phyloP scores from a whole-genome alignment of 2,113 vertebrate species.

The Caloenas nicobarica region DNA sequence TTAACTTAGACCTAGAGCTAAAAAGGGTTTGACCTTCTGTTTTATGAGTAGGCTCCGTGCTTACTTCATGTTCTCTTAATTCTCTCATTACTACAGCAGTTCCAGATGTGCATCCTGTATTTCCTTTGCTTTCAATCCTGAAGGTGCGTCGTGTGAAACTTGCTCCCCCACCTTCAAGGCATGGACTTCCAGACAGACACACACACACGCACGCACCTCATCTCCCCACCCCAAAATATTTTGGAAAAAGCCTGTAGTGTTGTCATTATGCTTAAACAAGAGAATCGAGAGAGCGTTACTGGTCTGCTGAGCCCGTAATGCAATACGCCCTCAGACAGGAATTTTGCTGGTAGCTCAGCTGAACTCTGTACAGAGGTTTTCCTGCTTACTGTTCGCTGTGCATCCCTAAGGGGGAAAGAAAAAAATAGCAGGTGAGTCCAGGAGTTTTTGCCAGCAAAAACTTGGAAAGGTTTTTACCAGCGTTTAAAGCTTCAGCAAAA shows the following conservation, averaged over 20 bases:
- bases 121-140: not conserved
- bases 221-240: not conserved
- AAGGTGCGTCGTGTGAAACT: not conserved
- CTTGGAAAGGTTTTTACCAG: not conserved
- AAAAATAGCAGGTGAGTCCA: not conserved
- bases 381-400: not conserved
- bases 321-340: not conserved
- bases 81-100: not conserved
- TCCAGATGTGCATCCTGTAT: slow-evolving; percentile 23
- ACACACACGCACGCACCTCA: not conserved
- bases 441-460: not conserved
- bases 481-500: not conserved
- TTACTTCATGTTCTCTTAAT: not conserved
- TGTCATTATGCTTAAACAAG: not conserved
- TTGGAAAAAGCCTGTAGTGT: not conserved
- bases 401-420: not conserved
- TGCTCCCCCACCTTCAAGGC: not conserved
- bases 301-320: not conserved
- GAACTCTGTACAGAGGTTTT: not conserved
- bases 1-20: not conserved
- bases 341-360: not conserved
- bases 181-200: not conserved
- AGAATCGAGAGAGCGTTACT: not conserved
- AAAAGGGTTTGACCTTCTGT: not conserved
- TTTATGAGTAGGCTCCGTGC: not conserved